Percentiles rank a stretch among this genome's conserved stretches.
Conservation (phyloP, 2,797 vertebrate genomes). For the Megaceryle alcyon region DNA sequence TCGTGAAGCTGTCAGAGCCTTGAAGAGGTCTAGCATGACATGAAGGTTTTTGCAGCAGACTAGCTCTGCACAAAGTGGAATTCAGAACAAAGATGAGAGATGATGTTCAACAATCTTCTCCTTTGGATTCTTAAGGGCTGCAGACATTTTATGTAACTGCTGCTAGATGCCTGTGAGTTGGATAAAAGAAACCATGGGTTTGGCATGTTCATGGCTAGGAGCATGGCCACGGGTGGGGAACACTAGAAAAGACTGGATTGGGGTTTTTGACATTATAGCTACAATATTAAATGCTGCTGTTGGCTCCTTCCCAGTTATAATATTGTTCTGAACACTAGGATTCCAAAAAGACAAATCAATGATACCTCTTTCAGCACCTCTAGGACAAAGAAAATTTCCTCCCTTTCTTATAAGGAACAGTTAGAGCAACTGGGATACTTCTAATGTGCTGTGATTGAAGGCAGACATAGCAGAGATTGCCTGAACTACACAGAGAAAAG, state of each 20-base stretch:
- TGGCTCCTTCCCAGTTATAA: not conserved
- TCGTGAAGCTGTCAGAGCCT: not conserved
- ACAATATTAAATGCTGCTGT: not conserved
- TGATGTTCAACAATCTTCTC: not conserved
- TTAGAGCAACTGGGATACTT: not conserved
- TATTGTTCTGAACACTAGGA: not conserved
- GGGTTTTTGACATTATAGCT: not conserved
- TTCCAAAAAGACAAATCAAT: not conserved
- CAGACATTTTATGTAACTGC: not conserved
- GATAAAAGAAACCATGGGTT: not conserved
- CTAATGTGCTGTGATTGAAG: not conserved
- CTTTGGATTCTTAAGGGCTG: not conserved
- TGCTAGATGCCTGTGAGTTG: not conserved
- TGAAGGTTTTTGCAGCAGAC: not conserved
- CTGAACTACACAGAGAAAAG: not conserved
- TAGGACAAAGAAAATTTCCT: not conserved
- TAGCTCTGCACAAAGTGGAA: not conserved
- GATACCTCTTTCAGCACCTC: not conserved
- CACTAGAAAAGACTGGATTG: not conserved
- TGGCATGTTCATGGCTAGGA: not conserved
- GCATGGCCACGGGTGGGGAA: not conserved
- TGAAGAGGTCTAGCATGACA: fast-evolving
- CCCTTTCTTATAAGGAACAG: not conserved
- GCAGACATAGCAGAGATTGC: not conserved
- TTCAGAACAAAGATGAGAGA: not conserved